These are phyloP conservation scores for Mormyrus proboscirostris DNA, from an alignment of 2,797 vertebrate genomes.

Conservation along the genomic window DNA sequence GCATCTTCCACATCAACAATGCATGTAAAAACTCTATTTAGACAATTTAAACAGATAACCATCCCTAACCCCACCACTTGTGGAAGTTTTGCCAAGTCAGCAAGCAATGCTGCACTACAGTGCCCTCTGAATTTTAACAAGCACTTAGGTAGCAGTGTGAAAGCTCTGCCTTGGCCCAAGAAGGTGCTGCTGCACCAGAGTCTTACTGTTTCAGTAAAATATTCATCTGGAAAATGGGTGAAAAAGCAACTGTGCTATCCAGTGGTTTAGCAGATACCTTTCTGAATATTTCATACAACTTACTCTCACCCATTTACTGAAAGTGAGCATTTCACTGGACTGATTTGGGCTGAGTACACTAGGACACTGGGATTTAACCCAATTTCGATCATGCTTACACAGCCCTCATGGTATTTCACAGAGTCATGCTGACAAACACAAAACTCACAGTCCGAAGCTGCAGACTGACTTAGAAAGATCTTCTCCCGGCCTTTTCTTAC, in stretches of 20 bases:
- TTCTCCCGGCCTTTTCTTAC: conserved; percentile 58
- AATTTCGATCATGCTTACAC: neutral
- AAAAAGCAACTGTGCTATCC: neutral
- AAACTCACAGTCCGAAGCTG: neutral
- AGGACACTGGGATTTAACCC: neutral
- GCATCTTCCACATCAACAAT: neutral
- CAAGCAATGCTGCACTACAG: neutral
- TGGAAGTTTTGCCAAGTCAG: neutral
- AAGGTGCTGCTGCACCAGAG: neutral
- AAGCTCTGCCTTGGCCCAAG: neutral
- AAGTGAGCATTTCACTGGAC: neutral
- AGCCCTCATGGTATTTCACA: neutral
- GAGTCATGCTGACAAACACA: neutral
- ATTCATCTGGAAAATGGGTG: neutral
- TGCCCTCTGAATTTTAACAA: neutral
- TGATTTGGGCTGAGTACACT: neutral
- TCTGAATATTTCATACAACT: neutral
- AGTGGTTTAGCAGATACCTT: neutral
- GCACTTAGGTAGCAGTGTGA: neutral
- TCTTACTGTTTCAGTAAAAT: neutral
- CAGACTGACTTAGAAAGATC: neutral
- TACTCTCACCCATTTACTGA: neutral
- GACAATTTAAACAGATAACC: neutral
- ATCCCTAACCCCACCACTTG: neutral
- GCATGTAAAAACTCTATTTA: neutral